These are phyloP conservation scores for Phoebastria nigripes DNA, from an alignment of 2,797 vertebrate genomes.

Conservation along the genomic window DNA sequence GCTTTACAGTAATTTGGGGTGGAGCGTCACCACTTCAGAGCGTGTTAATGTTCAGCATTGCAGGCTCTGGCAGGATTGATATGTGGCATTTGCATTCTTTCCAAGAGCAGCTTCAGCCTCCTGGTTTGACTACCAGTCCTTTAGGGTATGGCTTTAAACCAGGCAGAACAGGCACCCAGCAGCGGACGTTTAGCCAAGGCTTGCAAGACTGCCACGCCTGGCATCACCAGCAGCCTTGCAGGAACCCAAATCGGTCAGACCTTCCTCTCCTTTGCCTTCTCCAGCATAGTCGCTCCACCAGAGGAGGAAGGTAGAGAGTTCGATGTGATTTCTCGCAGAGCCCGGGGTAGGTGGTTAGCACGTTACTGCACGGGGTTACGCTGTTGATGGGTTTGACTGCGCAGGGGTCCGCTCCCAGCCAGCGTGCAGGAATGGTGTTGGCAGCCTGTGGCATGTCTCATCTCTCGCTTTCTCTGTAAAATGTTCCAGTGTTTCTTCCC, in stretches of 20 bases:
- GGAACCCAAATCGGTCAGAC: neutral
- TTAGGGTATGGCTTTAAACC: neutral
- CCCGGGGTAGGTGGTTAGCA: neutral
- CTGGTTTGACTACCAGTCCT: neutral
- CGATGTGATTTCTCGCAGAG: neutral
- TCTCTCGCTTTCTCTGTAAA: neutral
- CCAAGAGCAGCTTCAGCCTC: neutral
- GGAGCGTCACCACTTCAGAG: neutral
- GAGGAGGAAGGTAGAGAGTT: neutral
- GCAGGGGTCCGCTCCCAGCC: rapidly evolving
- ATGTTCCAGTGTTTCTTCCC: neutral
- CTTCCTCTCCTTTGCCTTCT: neutral
- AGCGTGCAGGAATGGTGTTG: rapidly evolving
- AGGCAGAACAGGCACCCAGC: neutral
- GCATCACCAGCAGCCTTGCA: neutral
- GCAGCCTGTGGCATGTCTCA: neutral
- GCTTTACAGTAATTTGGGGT: neutral
- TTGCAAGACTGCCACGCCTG: neutral
- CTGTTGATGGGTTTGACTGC: rapidly evolving
- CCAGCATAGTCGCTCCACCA: rapidly evolving
- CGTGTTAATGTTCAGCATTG: too few relatives aligned
- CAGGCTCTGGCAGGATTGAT: neutral
- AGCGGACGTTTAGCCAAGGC: rapidly evolving
- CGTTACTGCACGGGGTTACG: rapidly evolving
- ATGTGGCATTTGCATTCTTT: neutral